Evolutionary conservation across 2,797 vertebrate species (phyloP), one percentile per base, ranked within the genome.

Genomic region (Manis crassicaudata): DNA sequence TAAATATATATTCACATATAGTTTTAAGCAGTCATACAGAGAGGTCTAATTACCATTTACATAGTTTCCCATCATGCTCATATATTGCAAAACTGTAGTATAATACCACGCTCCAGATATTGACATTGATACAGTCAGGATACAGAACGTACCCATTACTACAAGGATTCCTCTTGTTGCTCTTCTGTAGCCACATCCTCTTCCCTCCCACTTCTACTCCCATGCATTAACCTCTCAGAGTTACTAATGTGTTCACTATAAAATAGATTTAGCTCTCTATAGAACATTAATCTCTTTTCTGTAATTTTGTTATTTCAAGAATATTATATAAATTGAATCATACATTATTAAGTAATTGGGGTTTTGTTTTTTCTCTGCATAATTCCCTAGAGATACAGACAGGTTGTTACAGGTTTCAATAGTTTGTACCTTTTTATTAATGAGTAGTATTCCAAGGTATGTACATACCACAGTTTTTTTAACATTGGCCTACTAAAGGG

Each of bases 151-250:
- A 86, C 58, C 18, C 2, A 6, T 87, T 20, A 68, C 46, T 37
- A 16, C 23, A 40, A 29, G 4, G 7, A 77, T 32, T 58, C 32
- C 3, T 72, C n/a, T 14, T 6, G 1, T 17, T 79, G 10, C 0
- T 1, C 3, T 62, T 88, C 46, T 13, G 18, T 32, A 29, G 3
- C 7, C 27, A 56, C 6, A 23, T 1, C 5, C 10, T 70, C 25
- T 83, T 81, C 65, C 18, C 0, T 63, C 14, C 5, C 1, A 37
- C 1, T 1, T 43, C 1, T 14, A 2, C 1, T 11, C 1, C 5
- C 0, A 5, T 9, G 3, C 60, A 40, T 23, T 40, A 70, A 23
- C 20, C 9, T 18, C 58, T 68, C 18, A 16, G 23, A 67, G 4
- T 11, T 29, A 58, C 8, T n/a, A 60, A 37, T 67, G 2, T 60